These are phyloP conservation scores for Epicampocera succincta DNA, from an alignment of 2,888 invertebrate species.

Conservation along the genomic window DNA sequence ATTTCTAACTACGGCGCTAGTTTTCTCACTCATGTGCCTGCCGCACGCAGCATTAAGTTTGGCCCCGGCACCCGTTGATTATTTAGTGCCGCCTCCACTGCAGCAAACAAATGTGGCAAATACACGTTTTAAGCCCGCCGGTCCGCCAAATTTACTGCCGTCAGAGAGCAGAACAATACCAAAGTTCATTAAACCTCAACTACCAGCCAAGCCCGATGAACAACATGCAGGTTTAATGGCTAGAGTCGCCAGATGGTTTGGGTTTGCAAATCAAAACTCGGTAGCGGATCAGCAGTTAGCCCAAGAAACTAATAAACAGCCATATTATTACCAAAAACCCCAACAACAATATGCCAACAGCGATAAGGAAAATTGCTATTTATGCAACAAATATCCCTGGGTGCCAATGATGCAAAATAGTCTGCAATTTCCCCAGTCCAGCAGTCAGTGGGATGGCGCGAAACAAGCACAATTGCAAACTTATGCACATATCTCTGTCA, in stretches of 20 bases:
- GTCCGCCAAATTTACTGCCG: constrained; percentile 36
- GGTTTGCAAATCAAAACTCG: constrained; percentile 74
- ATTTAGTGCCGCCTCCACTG: constrained; percentile 78
- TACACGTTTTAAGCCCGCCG: constrained; percentile 57
- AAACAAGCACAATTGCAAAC: constrained; percentile 60
- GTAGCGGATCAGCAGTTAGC: constrained; percentile 74
- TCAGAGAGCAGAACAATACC: constrained; percentile 62
- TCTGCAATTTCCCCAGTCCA: constrained; percentile 70
- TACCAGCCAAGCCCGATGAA: constrained; percentile 18
- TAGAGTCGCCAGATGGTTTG: constrained; percentile 81
- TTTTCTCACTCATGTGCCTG: constrained; percentile 10
- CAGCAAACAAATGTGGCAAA: constrained; percentile 45
- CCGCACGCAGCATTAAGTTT: constrained; percentile 40
- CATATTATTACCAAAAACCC: constrained; percentile 75
- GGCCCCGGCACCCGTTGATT: constrained; percentile 76
- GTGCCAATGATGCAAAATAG: constrained; percentile 85
- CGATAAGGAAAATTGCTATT: constrained; percentile 86
- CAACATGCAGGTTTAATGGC: constrained; percentile 79
- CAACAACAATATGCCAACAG: constrained; percentile 73
- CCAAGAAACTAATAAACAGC: constrained; percentile 61
- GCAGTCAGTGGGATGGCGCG: constrained; percentile 55
- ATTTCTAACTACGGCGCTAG: neutral
- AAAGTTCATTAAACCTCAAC: constrained; percentile 35
- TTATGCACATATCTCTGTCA: constrained; percentile 42
- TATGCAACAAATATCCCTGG: constrained; percentile 92